Conservation (phyloP, 2,113 vertebrate genomes). For the Xenopus laevis region DNA sequence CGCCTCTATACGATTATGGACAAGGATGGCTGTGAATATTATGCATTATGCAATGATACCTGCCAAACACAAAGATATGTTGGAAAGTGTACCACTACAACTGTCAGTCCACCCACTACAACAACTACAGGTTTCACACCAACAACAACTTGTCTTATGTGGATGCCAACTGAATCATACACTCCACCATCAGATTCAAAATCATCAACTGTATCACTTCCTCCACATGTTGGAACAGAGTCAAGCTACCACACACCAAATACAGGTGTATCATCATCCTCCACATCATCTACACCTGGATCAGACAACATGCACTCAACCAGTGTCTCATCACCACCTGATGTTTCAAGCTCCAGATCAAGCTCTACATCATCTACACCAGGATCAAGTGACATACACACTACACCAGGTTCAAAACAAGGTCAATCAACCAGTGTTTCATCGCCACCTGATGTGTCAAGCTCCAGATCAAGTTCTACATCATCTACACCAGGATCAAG, state of each 20-base stretch:
- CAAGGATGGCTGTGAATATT: conserved; percentile 22
- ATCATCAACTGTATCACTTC: not conserved
- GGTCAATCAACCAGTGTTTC: too few species aligned
- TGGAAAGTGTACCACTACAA: conserved; percentile 1
- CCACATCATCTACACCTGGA: not conserved
- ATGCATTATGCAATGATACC: conserved; percentile 12
- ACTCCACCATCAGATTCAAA: not conserved
- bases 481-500: not conserved
- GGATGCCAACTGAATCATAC: not conserved
- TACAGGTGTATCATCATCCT: not conserved
- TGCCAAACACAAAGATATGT: conserved; percentile 6
- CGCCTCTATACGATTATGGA: conserved; percentile 6
- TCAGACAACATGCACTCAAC: not conserved
- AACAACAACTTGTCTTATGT: not conserved
- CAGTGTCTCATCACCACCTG: not conserved
- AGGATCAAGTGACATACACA: not conserved
- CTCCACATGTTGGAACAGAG: not conserved
- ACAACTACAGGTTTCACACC: not conserved
- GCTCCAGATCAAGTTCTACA: not conserved
- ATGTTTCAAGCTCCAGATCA: not conserved
- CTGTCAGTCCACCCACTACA: not conserved
- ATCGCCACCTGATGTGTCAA: too few species aligned
- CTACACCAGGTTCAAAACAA: not conserved
- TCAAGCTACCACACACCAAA: too few species aligned
- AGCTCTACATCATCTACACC: not conserved